Conservation (phyloP, 2,113 vertebrate genomes). For the Syngnathus scovelli region DNA sequence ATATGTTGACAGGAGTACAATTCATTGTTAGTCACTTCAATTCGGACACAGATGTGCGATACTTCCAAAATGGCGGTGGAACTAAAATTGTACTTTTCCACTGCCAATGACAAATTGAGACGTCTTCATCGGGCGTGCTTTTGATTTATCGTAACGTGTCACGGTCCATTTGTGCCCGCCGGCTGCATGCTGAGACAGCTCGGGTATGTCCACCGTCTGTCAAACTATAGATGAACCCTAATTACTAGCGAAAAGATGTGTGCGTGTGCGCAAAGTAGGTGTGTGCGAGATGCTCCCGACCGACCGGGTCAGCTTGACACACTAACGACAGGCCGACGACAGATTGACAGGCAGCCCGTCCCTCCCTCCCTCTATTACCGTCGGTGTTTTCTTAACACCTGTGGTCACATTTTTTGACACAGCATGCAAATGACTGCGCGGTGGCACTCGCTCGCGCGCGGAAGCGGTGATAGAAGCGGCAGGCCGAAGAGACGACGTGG, state of each 20-base stretch:
- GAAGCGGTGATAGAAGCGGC: conserved; percentile 40
- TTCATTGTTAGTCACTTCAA: too few species aligned
- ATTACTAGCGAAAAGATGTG: conserved; percentile 17
- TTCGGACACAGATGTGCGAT: too few species aligned
- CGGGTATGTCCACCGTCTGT: conserved; percentile 35
- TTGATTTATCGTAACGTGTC: conserved; percentile 26
- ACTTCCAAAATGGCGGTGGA: background rate
- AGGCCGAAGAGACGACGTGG: conserved; percentile 51
- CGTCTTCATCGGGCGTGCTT: conserved; percentile 7
- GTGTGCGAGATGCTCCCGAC: background rate
- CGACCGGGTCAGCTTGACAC: conserved; percentile 22
- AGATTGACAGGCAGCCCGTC: conserved; percentile 24
- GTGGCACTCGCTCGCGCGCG: conserved; percentile 12
- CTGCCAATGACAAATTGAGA: conserved; percentile 9
- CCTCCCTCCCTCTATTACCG: conserved; percentile 26
- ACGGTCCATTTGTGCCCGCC: conserved; percentile 19
- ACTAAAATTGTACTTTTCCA: conserved; percentile 2
- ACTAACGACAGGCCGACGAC: conserved; percentile 22
- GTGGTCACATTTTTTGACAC: conserved; percentile 24
- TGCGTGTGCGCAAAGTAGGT: conserved; percentile 10
- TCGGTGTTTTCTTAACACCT: conserved; percentile 40
- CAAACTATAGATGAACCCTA: conserved; percentile 51
- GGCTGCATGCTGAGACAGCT: conserved; percentile 28
- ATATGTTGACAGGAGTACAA: too few species aligned
- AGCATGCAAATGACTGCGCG: conserved; percentile 56